Evolutionary conservation across 2,113 vertebrate genomes (phyloP).

Genomic region (Aegotheles bennettii): DNA sequence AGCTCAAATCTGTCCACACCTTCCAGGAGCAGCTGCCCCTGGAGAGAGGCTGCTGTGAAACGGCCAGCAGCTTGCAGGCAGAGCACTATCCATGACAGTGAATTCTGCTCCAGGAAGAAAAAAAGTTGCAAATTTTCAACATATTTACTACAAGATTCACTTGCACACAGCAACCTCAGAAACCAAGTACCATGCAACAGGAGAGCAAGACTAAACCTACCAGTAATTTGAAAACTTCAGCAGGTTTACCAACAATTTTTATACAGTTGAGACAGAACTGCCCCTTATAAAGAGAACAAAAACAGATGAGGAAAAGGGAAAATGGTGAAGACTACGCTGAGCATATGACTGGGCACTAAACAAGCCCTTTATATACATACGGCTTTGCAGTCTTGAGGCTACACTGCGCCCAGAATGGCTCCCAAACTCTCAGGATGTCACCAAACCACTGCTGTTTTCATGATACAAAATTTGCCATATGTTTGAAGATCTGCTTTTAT

Average conservation of each 20-base stretch:
- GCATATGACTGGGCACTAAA: background rate
- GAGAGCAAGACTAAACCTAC: background rate
- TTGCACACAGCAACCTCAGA: background rate
- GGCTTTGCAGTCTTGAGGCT: background rate
- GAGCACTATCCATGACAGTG: background rate
- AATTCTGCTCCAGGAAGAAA: background rate
- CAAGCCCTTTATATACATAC: background rate
- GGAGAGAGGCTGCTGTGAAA: background rate
- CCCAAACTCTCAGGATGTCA: background rate
- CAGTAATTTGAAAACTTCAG: background rate
- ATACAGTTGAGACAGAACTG: background rate
- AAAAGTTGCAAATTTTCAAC: background rate
- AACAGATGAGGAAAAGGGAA: background rate
- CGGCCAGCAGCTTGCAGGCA: background rate
- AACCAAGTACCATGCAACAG: background rate
- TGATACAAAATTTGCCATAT: background rate
- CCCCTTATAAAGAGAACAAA: background rate
- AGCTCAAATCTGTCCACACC: background rate
- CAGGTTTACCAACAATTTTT: background rate
- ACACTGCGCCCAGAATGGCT: background rate
- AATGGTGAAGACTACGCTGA: background rate
- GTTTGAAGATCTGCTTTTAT: background rate
- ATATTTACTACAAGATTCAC: background rate
- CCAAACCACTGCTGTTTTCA: background rate
- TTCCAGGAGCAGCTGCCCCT: background rate